Evolutionary conservation across 2,113 vertebrate species (phyloP).

Genomic region (Gobio gobio): DNA sequence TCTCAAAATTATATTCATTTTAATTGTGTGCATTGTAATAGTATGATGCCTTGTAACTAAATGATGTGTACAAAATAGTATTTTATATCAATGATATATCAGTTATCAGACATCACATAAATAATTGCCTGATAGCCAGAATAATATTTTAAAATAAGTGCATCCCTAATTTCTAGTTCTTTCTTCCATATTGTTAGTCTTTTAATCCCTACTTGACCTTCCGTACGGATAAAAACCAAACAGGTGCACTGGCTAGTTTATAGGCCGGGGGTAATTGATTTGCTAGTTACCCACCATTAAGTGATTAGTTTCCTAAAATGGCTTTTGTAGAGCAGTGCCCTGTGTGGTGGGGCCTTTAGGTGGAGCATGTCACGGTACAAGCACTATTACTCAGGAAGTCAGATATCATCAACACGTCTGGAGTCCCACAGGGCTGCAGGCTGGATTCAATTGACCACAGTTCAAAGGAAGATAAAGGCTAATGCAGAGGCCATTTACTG

Average conservation of each 20-base stretch:
- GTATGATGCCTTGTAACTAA: no score
- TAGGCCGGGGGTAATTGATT: conserved; percentile 17
- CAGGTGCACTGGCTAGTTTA: background rate
- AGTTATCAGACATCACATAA: background rate
- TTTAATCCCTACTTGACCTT: background rate
- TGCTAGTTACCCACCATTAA: conserved; percentile 9
- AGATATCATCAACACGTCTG: conserved; percentile 36
- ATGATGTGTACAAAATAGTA: background rate
- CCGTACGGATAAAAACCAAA: background rate
- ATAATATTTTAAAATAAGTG: background rate
- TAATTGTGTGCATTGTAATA: no score
- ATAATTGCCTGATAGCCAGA: background rate
- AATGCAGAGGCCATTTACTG: conserved; percentile 29
- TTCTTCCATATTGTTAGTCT: background rate
- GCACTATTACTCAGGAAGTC: conserved; percentile 45
- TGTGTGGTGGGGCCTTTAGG: conserved; percentile 33
- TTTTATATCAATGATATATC: background rate
- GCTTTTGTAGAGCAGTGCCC: conserved; percentile 16
- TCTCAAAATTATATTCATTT: no score
- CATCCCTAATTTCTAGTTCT: background rate
- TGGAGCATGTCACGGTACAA: conserved; percentile 36
- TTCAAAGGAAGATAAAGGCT: conserved; percentile 31
- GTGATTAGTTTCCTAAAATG: conserved; percentile 30
- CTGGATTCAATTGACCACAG: conserved; percentile 36
- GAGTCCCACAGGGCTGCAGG: conserved; percentile 28